A percentile compares a stretch with the other conserved stretches of the same genome.
These are phyloP conservation scores for Andinoacara biseriatus DNA, from an alignment of 2,113 vertebrate species.

Conservation along the genomic window DNA sequence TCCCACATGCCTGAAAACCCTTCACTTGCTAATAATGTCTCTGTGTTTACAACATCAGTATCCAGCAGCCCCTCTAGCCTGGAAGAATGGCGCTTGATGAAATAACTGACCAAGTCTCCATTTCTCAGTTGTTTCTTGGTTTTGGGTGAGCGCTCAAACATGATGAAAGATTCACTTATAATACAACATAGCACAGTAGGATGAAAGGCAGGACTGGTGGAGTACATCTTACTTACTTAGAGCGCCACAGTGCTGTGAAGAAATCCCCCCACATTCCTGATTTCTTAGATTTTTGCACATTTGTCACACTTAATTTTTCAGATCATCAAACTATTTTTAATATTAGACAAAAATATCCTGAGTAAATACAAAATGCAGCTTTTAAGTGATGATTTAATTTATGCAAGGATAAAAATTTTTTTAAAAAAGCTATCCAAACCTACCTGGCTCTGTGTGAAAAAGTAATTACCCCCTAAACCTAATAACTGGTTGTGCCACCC, in stretches of 20 bases:
- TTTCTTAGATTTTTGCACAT: background rate
- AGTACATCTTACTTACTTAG: background rate
- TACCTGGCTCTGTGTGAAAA: background rate
- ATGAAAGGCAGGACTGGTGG: background rate
- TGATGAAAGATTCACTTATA: slow-evolving; percentile 4
- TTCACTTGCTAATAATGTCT: background rate
- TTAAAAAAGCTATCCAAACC: background rate
- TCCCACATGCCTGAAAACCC: background rate
- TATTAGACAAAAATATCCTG: background rate
- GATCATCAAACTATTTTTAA: background rate
- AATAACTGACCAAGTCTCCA: slow-evolving; percentile 8
- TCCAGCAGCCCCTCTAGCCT: background rate
- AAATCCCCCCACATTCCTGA: background rate
- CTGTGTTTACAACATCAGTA: slow-evolving; percentile 4
- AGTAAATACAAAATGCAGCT: background rate
- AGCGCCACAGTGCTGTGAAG: background rate
- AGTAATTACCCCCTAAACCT: background rate
- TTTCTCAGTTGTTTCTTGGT: background rate
- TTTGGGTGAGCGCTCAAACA: background rate
- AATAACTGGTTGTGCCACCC: background rate
- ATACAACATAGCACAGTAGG: background rate
- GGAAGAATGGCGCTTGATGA: background rate
- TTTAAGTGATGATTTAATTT: background rate
- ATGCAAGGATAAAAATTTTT: no score
- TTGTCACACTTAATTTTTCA: background rate